Conservation (phyloP, 2,888 invertebrate genomes). For the Ophion ventricosus region DNA sequence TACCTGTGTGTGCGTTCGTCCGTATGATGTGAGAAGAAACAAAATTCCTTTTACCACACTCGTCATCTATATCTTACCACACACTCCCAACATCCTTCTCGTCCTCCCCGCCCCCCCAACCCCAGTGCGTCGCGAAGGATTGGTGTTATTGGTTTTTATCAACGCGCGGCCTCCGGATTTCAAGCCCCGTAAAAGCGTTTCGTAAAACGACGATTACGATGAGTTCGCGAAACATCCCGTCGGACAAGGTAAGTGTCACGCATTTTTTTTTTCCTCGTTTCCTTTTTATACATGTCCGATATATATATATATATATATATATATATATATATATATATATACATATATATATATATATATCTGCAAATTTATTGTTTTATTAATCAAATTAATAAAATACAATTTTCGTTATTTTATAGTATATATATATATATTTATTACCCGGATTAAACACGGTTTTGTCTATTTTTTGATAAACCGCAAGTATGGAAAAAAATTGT, state of each 20-base stretch:
- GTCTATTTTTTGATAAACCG: no score
- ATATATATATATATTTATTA: no score
- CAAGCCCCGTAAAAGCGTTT: slow-evolving; percentile 58
- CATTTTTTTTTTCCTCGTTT: slow-evolving; percentile 51
- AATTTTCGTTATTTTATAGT: no score
- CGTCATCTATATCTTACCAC: neutral
- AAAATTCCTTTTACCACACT: neutral
- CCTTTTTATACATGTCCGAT: slow-evolving; percentile 1
- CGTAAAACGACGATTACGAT: slow-evolving; percentile 83
- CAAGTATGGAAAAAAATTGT: no score
- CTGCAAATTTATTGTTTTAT: no score
- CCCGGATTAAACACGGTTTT: no score
- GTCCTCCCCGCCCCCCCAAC: neutral
- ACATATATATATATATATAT: no score
- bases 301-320: slow-evolving; percentile 3
- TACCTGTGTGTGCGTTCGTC: neutral
- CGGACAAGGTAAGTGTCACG: slow-evolving; percentile 89
- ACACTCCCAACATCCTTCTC: neutral
- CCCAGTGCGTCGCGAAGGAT: slow-evolving; percentile 72
- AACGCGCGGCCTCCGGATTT: slow-evolving; percentile 78
- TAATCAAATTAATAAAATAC: no score
- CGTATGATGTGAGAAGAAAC: neutral
- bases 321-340: neutral
- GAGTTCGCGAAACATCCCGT: slow-evolving; percentile 92
- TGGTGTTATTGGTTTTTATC: slow-evolving; percentile 70